These are phyloP conservation scores for Andrena cerasifolii DNA, from an alignment of 1,140 invertebrate genomes.

Conservation along the genomic window DNA sequence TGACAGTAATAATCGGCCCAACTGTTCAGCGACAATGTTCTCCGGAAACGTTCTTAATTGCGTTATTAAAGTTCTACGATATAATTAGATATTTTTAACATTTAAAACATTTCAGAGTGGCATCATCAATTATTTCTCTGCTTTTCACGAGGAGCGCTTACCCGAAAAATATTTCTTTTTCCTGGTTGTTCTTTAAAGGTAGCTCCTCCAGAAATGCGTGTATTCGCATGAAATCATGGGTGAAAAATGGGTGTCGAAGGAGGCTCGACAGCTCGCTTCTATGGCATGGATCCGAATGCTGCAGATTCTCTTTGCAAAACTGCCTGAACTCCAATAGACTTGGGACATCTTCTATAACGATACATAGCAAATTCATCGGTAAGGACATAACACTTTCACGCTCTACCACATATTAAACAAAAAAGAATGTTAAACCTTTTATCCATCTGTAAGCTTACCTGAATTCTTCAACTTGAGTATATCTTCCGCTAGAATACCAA, in stretches of 20 bases:
- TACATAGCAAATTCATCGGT: slow-evolving; percentile 5
- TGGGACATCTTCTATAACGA: slow-evolving; percentile 85
- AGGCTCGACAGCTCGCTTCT: slow-evolving; percentile 85
- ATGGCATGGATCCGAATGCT: slow-evolving; percentile 83
- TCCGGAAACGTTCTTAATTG: slow-evolving; percentile 88
- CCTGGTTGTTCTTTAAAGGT: slow-evolving; percentile 88
- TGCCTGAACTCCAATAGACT: slow-evolving; percentile 86
- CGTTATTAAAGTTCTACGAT: slow-evolving; percentile 83
- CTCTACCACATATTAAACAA: neutral
- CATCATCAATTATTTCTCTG: slow-evolving; percentile 7
- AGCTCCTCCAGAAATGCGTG: slow-evolving; percentile 91
- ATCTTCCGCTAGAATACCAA: slow-evolving; percentile 90
- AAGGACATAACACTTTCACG: neutral
- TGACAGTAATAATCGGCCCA: slow-evolving; percentile 89
- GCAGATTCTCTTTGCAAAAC: slow-evolving; percentile 86
- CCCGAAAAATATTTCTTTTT: slow-evolving; percentile 91
- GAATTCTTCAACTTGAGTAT: slow-evolving; percentile 85
- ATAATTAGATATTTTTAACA: slow-evolving; percentile 35
- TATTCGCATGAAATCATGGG: slow-evolving; percentile 91
- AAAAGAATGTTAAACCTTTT: neutral
- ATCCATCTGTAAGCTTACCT: slow-evolving; percentile 76
- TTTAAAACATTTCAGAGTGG: neutral
- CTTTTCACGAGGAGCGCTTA: slow-evolving; percentile 67
- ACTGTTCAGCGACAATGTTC: slow-evolving; percentile 89
- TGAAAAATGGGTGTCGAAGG: slow-evolving; percentile 89